Evolutionary conservation across 2,888 invertebrate species (phyloP).

Genomic region (Mayetiola destructor): DNA sequence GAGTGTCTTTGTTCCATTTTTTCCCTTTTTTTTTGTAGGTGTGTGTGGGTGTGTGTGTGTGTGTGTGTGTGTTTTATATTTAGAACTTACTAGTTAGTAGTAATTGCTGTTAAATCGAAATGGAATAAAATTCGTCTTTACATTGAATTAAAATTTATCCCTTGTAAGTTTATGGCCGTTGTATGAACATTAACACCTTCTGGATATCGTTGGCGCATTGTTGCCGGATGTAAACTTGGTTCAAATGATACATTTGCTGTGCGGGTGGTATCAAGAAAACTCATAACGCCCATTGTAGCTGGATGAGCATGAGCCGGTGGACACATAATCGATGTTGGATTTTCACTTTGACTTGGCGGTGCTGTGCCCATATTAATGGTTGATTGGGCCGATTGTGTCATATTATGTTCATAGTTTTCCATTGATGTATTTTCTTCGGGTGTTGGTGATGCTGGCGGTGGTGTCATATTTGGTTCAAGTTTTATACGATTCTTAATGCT

Average conservation of each 20-base stretch:
- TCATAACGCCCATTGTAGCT: slow-evolving; percentile 46
- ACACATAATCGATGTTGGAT: slow-evolving; percentile 44
- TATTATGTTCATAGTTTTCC: slow-evolving; percentile 31
- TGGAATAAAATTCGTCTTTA: too few relatives aligned
- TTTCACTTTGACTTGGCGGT: slow-evolving; percentile 35
- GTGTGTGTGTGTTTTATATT: too few relatives aligned
- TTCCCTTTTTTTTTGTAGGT: too few relatives aligned
- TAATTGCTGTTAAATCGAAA: not conserved
- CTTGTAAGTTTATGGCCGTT: slow-evolving; percentile 54
- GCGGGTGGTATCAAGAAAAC: slow-evolving; percentile 55
- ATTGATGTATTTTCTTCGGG: slow-evolving; percentile 34
- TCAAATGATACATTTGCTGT: slow-evolving; percentile 54
- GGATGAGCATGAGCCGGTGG: slow-evolving; percentile 47
- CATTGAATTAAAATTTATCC: slow-evolving; percentile 63
- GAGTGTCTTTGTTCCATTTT: too few relatives aligned
- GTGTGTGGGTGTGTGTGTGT: too few relatives aligned
- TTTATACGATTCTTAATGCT: slow-evolving; percentile 64
- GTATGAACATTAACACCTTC: slow-evolving; percentile 39
- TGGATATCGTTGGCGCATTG: slow-evolving; percentile 37
- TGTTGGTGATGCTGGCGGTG: slow-evolving; percentile 36
- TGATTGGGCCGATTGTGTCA: slow-evolving; percentile 25
- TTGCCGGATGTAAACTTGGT: slow-evolving; percentile 39
- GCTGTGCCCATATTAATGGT: slow-evolving; percentile 35
- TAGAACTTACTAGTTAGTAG: too few relatives aligned
- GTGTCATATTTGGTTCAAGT: slow-evolving; percentile 47